Conservation (phyloP, 2,888 invertebrate species). For the Glaucopsyche alexis region DNA sequence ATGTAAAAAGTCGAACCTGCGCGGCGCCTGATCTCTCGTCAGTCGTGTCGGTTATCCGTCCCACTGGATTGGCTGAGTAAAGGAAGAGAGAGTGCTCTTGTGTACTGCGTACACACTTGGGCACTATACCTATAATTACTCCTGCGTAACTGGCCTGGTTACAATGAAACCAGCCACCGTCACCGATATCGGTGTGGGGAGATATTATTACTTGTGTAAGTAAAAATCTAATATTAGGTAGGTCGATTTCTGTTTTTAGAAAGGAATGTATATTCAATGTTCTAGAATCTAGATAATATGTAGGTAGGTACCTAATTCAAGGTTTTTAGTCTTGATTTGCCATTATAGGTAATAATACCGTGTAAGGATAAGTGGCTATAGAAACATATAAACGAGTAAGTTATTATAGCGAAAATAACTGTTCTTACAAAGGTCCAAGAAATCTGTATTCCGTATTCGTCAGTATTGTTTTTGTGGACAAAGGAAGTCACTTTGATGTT, state of each 20-base stretch:
- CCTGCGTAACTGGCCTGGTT: too few relatives aligned
- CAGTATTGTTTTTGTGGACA: conserved; percentile 24
- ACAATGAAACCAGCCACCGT: too few relatives aligned
- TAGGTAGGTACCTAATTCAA: not conserved
- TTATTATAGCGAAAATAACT: not conserved
- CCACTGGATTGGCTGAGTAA: too few relatives aligned
- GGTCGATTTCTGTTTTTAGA: too few relatives aligned
- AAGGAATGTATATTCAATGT: too few relatives aligned
- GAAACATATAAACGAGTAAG: not conserved
- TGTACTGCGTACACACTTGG: too few relatives aligned
- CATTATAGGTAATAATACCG: not conserved
- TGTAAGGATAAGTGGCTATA: not conserved
- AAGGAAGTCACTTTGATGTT: conserved; percentile 21
- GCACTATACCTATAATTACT: too few relatives aligned
- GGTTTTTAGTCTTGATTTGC: not conserved
- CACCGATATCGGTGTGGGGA: too few relatives aligned
- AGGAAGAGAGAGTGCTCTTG: too few relatives aligned
- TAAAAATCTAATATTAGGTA: not conserved
- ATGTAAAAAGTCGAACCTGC: too few relatives aligned
- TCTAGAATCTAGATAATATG: not conserved
- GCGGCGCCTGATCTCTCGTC: too few relatives aligned
- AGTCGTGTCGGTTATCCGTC: too few relatives aligned
- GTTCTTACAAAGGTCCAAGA: not conserved
- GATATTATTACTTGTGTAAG: not conserved
- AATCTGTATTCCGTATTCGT: conserved; percentile 21